Percentiles rank a stretch among this genome's conserved stretches.
These are phyloP conservation scores for Suillia variegata DNA, from an alignment of 2,888 invertebrate species.

Conservation along the genomic window DNA sequence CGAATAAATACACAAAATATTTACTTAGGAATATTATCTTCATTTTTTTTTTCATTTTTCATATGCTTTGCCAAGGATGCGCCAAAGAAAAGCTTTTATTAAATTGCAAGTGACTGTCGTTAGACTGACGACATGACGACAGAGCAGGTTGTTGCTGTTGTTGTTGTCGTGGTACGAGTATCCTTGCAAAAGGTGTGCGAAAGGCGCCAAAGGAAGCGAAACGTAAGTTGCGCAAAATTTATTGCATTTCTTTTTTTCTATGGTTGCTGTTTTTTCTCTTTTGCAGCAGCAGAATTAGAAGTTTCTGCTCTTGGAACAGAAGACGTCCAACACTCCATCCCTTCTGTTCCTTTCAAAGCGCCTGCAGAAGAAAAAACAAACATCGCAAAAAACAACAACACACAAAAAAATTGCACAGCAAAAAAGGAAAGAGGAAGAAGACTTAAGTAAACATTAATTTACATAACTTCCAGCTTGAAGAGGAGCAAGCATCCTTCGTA, in stretches of 20 bases:
- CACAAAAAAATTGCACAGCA: too few species aligned
- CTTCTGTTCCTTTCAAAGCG: background rate
- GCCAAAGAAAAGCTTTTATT: constrained; percentile 44
- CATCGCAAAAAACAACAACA: background rate
- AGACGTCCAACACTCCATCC: too few species aligned
- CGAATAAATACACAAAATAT: constrained; percentile 41
- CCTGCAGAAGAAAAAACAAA: constrained; percentile 9
- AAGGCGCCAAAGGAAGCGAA: background rate
- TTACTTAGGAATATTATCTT: constrained; percentile 45
- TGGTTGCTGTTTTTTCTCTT: constrained; percentile 4
- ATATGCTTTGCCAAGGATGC: constrained; percentile 25
- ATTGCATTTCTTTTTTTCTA: constrained; percentile 40
- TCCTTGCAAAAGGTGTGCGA: background rate
- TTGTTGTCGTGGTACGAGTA: background rate
- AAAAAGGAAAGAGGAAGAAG: constrained; percentile 42
- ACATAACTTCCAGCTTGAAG: constrained; percentile 59
- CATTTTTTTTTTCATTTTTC: constrained; percentile 40
- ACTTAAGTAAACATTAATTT: constrained; percentile 62
- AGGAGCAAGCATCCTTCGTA: constrained; percentile 39
- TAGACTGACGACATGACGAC: background rate
- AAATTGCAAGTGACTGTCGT: constrained; percentile 46
- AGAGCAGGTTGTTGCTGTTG: background rate
- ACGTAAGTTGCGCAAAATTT: constrained; percentile 39
- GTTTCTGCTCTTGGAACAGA: constrained; percentile 23
- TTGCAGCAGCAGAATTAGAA: constrained; percentile 37